Base-by-base conservation (phyloP, 2,113 vertebrate genomes). In the Todiramphus chloris region DNA sequence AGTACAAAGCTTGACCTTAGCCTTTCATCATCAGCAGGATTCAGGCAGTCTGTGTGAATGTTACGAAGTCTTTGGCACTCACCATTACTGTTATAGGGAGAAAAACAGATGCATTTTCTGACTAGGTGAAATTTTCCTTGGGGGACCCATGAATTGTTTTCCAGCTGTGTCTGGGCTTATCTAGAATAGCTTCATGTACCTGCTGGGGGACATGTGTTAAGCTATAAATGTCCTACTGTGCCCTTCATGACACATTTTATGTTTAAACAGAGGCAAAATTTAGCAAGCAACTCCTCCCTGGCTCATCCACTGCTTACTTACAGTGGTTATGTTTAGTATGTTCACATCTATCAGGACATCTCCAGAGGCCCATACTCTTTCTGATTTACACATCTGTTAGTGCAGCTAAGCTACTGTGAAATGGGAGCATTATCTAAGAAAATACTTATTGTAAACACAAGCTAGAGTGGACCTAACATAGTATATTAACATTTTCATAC, bases 1-100 rank as follows among this genome's bases (percentile, higher is more conserved):
- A 95, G 86, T 95, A 93, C 95, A 97, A 97, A 97, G 94, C 87
- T 91, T 97, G 87, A 97, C 92, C 94, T 95, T 46, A 94, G 80
- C 67, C 83, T 96, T 96, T 96, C 72, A 83, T 94, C 2, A 0
- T 72, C 96, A 95, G 80, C 94, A 94, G 86, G 89, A 93, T 93
- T 93, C 87, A 89, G 78, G 78, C 92, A 82, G 88, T 50, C 44
- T 75, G 31, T 82, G 74, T 88, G 87, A 94, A 93, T 44, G 58
- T 68, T 91, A 68, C 16, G 3, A 78, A 60, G 82, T 84, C 79
- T 92, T 80, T 91, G 85, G 79, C 85, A 70, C 28, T 88, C 58
- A 55, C 55, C 33, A 51, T 89, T 87, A 37, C 72, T 73, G 66
- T 93, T 88, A 94, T 19, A 80, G 69, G 44, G 83, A 91, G 69